Conservation (phyloP, 2,888 invertebrate species). For the Cheilosia pagana region DNA sequence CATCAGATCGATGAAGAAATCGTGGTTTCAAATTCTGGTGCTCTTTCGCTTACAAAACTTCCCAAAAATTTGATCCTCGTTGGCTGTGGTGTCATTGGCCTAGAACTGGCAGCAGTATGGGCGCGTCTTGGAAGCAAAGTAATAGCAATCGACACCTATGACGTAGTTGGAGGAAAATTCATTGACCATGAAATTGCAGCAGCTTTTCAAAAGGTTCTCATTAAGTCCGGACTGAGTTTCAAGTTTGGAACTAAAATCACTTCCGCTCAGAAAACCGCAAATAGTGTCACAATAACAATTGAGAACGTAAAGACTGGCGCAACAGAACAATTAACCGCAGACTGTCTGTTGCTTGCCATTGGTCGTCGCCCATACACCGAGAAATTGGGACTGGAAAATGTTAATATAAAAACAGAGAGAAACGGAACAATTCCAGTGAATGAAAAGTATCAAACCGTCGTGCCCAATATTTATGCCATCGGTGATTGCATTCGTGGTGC, state of each 20-base stretch:
- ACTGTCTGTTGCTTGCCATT: slow-evolving; percentile 96
- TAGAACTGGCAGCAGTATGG: slow-evolving; percentile 99
- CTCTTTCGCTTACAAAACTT: slow-evolving; percentile 91
- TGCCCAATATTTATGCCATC: slow-evolving; percentile 98
- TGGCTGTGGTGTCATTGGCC: slow-evolving; percentile 99
- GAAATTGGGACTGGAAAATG: slow-evolving; percentile 94
- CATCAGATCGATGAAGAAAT: slow-evolving; percentile 95
- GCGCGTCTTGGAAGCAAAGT: slow-evolving; percentile 96
- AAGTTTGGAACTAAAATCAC: slow-evolving; percentile 97
- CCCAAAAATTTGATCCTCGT: slow-evolving; percentile 97
- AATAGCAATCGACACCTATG: slow-evolving; percentile 96
- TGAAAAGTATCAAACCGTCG: slow-evolving; percentile 95
- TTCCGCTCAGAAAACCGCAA: slow-evolving; percentile 90
- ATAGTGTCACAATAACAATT: slow-evolving; percentile 89
- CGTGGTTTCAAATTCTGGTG: slow-evolving; percentile 98
- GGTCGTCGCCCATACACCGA: slow-evolving; percentile 97
- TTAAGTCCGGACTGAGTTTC: slow-evolving; percentile 96
- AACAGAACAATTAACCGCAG: slow-evolving; percentile 91
- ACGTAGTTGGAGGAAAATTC: slow-evolving; percentile 95
- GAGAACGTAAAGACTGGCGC: slow-evolving; percentile 93
- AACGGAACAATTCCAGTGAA: slow-evolving; percentile 98
- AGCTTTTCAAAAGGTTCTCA: slow-evolving; percentile 93
- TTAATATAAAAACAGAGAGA: slow-evolving; percentile 96
- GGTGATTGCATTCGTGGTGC: slow-evolving; percentile 99
- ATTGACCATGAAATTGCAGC: slow-evolving; percentile 98